phyloP scores from a whole-genome alignment of 2,113 vertebrate genomes.

The Haplochromis burtoni region DNA sequence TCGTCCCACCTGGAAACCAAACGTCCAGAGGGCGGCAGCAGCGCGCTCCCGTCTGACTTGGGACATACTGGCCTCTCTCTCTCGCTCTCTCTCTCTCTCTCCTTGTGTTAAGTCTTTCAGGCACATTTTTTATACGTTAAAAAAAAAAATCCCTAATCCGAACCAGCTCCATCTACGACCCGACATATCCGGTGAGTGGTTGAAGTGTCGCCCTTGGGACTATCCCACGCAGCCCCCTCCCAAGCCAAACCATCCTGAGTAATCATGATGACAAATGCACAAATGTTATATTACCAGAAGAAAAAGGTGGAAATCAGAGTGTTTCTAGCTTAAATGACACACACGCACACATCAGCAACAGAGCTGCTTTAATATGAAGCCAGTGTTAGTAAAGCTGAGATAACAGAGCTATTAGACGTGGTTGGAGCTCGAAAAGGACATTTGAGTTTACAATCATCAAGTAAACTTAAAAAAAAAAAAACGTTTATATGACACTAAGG shows the following conservation, averaged over 20 bases:
- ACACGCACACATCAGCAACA: background rate
- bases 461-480: background rate
- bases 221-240: background rate
- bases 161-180: background rate
- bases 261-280: background rate
- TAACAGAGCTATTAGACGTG: background rate
- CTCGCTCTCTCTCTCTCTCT: background rate
- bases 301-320: background rate
- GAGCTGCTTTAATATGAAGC: background rate
- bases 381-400: background rate
- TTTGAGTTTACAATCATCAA: background rate
- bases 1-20: background rate
- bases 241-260: background rate
- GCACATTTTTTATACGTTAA: background rate
- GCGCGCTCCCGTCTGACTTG: slow-evolving; percentile 12
- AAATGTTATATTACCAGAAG: background rate
- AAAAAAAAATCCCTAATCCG: background rate
- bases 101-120: background rate
- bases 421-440: background rate
- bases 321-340: background rate
- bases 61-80: background rate
- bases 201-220: background rate
- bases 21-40: slow-evolving; percentile 69
- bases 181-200: background rate
- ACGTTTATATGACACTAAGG: background rate